These are phyloP conservation scores for Perdita meconis DNA, from an alignment of 2,888 invertebrate genomes.

Conservation along the genomic window DNA sequence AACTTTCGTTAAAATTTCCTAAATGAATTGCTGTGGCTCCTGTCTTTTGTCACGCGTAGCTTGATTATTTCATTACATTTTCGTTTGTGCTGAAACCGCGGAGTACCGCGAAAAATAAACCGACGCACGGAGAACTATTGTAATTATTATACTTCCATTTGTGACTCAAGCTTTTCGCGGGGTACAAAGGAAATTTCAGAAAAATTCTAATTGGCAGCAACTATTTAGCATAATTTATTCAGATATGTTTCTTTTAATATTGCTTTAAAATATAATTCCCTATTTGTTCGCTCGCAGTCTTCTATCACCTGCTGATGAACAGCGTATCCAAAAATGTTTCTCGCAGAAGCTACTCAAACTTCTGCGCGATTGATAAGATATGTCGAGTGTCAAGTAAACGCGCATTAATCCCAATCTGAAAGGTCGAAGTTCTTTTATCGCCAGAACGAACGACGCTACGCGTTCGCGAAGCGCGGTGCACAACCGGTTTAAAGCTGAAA, in stretches of 20 bases:
- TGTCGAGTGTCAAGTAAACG: background rate
- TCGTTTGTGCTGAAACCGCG: constrained; percentile 20
- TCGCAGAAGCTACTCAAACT: background rate
- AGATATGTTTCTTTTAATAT: too few species aligned
- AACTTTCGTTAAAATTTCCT: constrained; percentile 48
- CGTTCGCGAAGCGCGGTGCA: background rate
- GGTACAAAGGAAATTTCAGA: background rate
- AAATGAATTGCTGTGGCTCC: constrained; percentile 30
- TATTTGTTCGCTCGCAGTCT: too few species aligned
- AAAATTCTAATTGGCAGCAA: background rate
- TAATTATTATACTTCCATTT: constrained; percentile 36
- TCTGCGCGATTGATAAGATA: background rate
- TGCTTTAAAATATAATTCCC: too few species aligned
- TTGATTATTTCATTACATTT: constrained; percentile 46
- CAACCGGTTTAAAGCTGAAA: constrained; percentile 13
- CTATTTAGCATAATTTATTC: background rate
- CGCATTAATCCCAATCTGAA: too few species aligned
- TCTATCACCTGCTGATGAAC: too few species aligned
- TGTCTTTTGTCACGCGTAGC: constrained; percentile 1
- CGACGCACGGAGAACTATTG: constrained; percentile 1
- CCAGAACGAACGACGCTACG: constrained; percentile 1
- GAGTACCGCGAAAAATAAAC: constrained; percentile 18
- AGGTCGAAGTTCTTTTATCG: background rate
- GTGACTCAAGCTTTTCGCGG: background rate
- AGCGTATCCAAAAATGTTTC: too few species aligned